Evolutionary conservation across 2,113 vertebrate species (phyloP).

Genomic region (Cephalopterus ornatus): DNA sequence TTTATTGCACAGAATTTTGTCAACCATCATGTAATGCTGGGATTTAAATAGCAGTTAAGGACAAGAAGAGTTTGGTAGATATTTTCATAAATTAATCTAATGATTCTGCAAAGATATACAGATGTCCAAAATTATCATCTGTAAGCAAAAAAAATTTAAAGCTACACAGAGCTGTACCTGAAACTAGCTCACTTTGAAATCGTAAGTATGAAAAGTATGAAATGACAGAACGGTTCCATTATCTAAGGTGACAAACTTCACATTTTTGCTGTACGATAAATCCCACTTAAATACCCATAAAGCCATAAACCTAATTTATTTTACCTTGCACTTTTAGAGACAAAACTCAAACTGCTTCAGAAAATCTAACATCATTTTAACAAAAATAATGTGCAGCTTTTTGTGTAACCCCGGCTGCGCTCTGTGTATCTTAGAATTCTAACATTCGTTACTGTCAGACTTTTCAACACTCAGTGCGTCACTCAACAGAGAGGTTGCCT

Average conservation of each 20-base stretch:
- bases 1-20: slow-evolving; percentile 59
- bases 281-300: not conserved
- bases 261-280: not conserved
- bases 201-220: not conserved
- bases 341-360: not conserved
- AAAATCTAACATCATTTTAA: not conserved
- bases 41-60: slow-evolving; percentile 17
- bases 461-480: rapidly evolving
- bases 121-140: not conserved
- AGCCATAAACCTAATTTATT: not conserved
- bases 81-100: not conserved
- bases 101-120: not conserved
- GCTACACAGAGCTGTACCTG: not conserved
- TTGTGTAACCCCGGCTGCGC: rapidly evolving
- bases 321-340: not conserved
- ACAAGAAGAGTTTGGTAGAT: not conserved
- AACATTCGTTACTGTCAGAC: rapidly evolving
- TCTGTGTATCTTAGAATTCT: not conserved
- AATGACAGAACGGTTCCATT: not conserved
- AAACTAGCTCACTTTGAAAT: not conserved
- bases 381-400: not conserved
- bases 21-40: not conserved
- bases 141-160: not conserved
- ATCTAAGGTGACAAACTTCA: not conserved
- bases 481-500: not conserved